phyloP scores from a whole-genome alignment of 2,113 vertebrate genomes.

The Barbus barbus region DNA sequence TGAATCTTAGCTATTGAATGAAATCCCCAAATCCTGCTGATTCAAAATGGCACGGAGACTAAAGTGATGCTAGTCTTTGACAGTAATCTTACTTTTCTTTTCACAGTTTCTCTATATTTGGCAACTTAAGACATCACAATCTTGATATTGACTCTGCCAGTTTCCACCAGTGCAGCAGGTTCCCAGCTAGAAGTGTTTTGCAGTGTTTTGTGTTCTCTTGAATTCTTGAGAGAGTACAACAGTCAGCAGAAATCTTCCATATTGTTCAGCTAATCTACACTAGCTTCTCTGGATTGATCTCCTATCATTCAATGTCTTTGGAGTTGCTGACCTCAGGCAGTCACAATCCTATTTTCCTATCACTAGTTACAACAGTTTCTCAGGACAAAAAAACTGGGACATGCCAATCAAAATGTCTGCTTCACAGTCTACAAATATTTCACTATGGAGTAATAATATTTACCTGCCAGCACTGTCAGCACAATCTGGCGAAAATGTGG shows the following conservation, averaged over 20 bases:
- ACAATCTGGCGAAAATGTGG: background rate
- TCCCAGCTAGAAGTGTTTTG: background rate
- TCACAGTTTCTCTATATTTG: constrained; percentile 29
- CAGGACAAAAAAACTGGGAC: background rate
- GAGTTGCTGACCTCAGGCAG: background rate
- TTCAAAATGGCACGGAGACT: constrained; percentile 40
- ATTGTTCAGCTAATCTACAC: constrained; percentile 26
- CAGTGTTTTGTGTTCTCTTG: constrained; percentile 29
- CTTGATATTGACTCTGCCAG: background rate
- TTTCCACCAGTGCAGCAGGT: constrained; percentile 14
- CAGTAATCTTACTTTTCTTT: constrained; percentile 38
- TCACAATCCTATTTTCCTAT: background rate
- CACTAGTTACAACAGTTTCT: constrained; percentile 5
- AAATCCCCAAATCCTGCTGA: constrained; percentile 40
- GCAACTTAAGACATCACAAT: constrained; percentile 8
- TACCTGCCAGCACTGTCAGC: background rate
- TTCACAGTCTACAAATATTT: background rate
- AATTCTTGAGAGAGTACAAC: constrained; percentile 5
- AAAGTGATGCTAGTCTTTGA: background rate
- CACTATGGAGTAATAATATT: background rate
- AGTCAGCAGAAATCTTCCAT: constrained; percentile 27
- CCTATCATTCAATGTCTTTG: background rate
- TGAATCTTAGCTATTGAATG: constrained; percentile 2
- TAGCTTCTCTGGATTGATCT: constrained; percentile 28
- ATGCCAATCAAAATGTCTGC: background rate